Conservation (phyloP, 1,140 invertebrate species). For the Gonioctena quinquepunctata region DNA sequence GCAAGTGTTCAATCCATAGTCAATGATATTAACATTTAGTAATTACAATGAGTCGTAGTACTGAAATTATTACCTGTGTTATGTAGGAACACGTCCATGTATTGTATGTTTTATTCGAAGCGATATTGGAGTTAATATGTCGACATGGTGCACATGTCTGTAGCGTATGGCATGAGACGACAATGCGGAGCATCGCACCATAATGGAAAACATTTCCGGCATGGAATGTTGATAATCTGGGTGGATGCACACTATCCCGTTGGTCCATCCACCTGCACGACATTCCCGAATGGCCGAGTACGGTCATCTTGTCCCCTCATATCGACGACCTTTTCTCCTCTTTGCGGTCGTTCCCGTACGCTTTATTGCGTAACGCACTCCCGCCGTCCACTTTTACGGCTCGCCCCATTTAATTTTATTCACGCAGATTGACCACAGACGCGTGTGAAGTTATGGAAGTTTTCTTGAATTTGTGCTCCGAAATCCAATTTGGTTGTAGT, state of each 20-base stretch:
- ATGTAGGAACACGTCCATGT: too few species aligned
- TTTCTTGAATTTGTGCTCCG: not conserved
- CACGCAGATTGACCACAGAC: conserved; percentile 21
- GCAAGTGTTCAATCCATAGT: too few species aligned
- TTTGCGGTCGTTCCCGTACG: conserved; percentile 11
- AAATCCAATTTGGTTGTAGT: not conserved
- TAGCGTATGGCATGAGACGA: conserved; percentile 20
- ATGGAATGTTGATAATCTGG: conserved; percentile 45
- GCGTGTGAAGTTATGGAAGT: conserved; percentile 2
- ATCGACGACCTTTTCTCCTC: conserved; percentile 19
- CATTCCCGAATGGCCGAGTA: conserved; percentile 30
- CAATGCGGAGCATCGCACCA: conserved; percentile 30
- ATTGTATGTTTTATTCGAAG: not conserved
- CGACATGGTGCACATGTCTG: not conserved
- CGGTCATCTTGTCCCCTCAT: conserved; percentile 33
- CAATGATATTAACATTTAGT: too few species aligned
- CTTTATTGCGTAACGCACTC: conserved; percentile 23
- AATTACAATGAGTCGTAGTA: too few species aligned
- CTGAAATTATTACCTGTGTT: too few species aligned
- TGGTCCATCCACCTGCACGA: conserved; percentile 31
- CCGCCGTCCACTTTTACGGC: conserved; percentile 13
- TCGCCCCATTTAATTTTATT: conserved; percentile 23
- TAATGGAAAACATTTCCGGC: conserved; percentile 38
- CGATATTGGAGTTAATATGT: not conserved
- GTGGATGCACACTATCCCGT: conserved; percentile 23